Evolutionary conservation across 2,888 invertebrate genomes (phyloP).

Genomic region (Nemapogon koenigi): DNA sequence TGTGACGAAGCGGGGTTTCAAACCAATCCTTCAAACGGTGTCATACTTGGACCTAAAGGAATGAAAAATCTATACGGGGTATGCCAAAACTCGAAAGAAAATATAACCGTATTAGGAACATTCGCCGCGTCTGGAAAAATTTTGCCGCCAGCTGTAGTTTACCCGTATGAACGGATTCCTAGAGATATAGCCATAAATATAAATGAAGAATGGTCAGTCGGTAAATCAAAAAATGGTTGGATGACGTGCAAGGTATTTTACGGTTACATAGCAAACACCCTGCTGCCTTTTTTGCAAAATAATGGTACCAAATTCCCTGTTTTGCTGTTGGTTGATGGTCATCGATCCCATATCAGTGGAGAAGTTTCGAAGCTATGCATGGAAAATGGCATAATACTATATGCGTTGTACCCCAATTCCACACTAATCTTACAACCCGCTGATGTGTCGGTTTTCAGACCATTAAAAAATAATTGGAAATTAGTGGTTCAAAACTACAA

Average conservation of each 20-base stretch:
- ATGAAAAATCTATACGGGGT: conserved; percentile 6
- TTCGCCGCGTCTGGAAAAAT: conserved; percentile 7
- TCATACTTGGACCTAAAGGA: conserved; percentile 8
- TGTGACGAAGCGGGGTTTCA: conserved; percentile 6
- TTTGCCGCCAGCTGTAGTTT: conserved; percentile 2
- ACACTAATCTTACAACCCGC: not conserved
- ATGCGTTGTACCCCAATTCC: not conserved
- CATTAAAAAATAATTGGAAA: conserved; percentile 2
- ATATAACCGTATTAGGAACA: conserved; percentile 7
- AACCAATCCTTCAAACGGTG: conserved; percentile 2
- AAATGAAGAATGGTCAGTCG: conserved; percentile 13
- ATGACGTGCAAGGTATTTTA: conserved; percentile 14
- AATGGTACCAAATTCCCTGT: conserved; percentile 14
- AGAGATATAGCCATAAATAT: conserved; percentile 9
- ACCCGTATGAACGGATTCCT: conserved; percentile 11
- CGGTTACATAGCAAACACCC: conserved; percentile 13
- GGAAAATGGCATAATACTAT: conserved; percentile 5
- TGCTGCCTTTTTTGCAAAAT: conserved; percentile 11
- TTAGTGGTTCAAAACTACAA: not conserved
- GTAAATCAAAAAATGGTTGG: conserved; percentile 15
- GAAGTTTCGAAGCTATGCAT: conserved; percentile 12
- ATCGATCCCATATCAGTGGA: conserved; percentile 13
- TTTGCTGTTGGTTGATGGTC: conserved; percentile 15
- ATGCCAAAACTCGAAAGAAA: conserved; percentile 10
- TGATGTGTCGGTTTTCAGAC: conserved; percentile 1